Conservation (phyloP, 2,797 vertebrate species). For the Characodon lateralis region DNA sequence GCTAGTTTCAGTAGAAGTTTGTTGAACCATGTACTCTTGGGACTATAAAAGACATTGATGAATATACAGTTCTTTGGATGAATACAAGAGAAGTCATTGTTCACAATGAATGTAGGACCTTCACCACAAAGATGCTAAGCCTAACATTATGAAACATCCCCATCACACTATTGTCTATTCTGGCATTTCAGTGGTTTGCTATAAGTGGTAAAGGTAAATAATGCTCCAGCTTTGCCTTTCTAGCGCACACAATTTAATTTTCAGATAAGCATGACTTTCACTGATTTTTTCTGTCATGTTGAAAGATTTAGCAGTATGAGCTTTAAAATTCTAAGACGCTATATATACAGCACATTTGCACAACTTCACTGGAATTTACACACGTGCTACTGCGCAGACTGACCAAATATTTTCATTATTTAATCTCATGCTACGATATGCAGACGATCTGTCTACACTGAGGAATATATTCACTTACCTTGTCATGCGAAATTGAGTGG, state of each 20-base stretch:
- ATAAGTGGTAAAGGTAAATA: neutral
- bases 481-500: neutral
- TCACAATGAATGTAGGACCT: slow-evolving; percentile 47
- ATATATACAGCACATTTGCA: neutral
- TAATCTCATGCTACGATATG: neutral
- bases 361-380: neutral
- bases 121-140: slow-evolving; percentile 23
- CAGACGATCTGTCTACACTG: neutral
- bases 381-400: neutral
- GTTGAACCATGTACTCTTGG: neutral
- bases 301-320: neutral
- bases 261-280: neutral
- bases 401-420: neutral
- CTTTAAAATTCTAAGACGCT: neutral
- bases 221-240: neutral
- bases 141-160: slow-evolving; percentile 25
- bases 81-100: slow-evolving; percentile 35
- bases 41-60: neutral
- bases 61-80: neutral
- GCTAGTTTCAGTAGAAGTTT: slow-evolving; percentile 7
- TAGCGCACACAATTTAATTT: neutral
- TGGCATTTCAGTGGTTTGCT: neutral
- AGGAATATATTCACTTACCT: neutral
- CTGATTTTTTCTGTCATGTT: neutral
- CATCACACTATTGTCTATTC: too few relatives aligned